Evolutionary conservation across 2,113 vertebrate genomes (phyloP), one percentile per base, ranked within the genome.

Genomic region (Daphoenositta chrysoptera): DNA sequence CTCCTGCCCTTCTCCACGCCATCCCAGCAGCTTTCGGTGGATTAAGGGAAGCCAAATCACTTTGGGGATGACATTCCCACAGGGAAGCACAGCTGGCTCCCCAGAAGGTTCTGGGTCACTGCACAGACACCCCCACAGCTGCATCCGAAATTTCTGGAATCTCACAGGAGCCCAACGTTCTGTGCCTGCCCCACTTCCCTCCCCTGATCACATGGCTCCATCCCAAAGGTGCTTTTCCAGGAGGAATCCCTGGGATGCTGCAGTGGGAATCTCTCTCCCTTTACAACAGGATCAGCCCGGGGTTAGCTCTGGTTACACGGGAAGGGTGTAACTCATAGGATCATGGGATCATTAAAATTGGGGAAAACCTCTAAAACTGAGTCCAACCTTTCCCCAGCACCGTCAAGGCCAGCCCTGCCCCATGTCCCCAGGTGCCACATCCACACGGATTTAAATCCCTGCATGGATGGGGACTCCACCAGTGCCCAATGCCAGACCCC

Each of bases 91-190:
- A 13, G 53, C 53, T 17, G 53, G 31, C 51, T 44, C 12, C 39
- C 35, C 1, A 4, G 77, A 6, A 35, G 63, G 7, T 24, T 30
- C 87, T 20, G 10, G 6, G 35, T 15, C 58, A 7, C 48, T 13
- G 30, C 81, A 21, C 33, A 11, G 48, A 15, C 66, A 50, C 47
- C 51, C 51, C 20, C 37, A 12, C 20, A 28, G 8, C 72, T 33
- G n/a, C 39, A 51, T 4, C 64, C 5, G 0, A 2, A n/a, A 44
- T 35, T 40, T 68, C 68, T 3, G 17, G 24, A 56, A n/a, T 40
- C 57, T 61, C 77, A 31, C 50, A 8, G 37, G 75, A 65, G 53
- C 27, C 42, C 21, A 5, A 3, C 8, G 7, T 37, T 33, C 54
- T 37, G 13, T 9, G 9, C 27, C 71, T 60, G 2, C 60, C 47